phyloP scores from a whole-genome alignment of 2,113 vertebrate genomes.

The Misgurnus anguillicaudatus region DNA sequence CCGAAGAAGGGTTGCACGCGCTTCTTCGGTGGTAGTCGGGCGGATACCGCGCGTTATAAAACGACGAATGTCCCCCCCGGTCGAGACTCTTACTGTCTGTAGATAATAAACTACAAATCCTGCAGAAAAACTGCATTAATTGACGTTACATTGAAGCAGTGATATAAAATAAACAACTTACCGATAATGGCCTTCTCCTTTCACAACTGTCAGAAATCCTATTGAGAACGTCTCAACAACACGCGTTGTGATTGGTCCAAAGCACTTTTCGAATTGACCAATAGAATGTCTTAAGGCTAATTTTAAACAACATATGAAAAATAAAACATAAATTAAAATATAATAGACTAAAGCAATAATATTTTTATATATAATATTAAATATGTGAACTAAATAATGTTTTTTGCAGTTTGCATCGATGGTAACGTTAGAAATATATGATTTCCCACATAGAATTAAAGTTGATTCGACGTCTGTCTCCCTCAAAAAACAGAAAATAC shows the following conservation, averaged over 20 bases:
- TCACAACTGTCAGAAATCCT: slow-evolving; percentile 47
- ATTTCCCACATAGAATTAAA: too few relatives aligned
- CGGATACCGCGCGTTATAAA: slow-evolving; percentile 66
- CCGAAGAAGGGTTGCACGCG: slow-evolving; percentile 67
- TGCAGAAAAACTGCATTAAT: background rate
- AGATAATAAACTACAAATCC: background rate
- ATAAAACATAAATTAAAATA: too few relatives aligned
- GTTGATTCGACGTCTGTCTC: too few relatives aligned
- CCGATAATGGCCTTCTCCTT: slow-evolving; percentile 57
- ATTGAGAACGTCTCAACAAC: slow-evolving; percentile 61
- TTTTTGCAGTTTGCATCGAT: too few relatives aligned
- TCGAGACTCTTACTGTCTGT: slow-evolving; percentile 64
- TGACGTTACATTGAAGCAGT: background rate
- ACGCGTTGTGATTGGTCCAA: slow-evolving; percentile 63
- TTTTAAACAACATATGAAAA: too few relatives aligned
- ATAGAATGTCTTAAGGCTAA: slow-evolving; percentile 51
- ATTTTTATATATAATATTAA: too few relatives aligned
- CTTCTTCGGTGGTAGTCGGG: slow-evolving; percentile 83
- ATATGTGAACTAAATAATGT: too few relatives aligned
- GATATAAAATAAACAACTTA: slow-evolving; percentile 60
- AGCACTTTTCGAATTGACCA: slow-evolving; percentile 51
- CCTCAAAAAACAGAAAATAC: too few relatives aligned
- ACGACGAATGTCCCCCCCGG: slow-evolving; percentile 73
- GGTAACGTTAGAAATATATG: too few relatives aligned
- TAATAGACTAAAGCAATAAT: too few relatives aligned